These are phyloP conservation scores for Lasius platythorax DNA, from an alignment of 2,888 invertebrate genomes.

Conservation along the genomic window DNA sequence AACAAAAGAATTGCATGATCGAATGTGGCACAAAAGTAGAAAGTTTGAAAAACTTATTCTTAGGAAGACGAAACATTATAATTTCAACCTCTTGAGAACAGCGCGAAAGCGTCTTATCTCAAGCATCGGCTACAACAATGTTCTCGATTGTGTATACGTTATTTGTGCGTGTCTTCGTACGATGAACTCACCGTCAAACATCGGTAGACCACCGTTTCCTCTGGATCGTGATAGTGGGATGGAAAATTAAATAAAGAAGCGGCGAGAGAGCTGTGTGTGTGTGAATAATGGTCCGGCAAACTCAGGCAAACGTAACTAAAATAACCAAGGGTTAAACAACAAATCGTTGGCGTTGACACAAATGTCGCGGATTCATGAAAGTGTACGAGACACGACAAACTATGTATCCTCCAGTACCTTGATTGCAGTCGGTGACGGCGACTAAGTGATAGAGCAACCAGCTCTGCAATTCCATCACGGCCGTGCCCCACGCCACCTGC, in stretches of 20 bases:
- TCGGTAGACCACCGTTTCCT: constrained; percentile 81
- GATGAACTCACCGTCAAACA: constrained; percentile 84
- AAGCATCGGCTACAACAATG: not conserved
- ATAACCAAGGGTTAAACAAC: constrained; percentile 51
- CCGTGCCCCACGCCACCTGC: constrained; percentile 85
- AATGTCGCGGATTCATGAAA: constrained; percentile 22
- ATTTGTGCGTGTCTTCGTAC: constrained; percentile 1
- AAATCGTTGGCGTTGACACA: constrained; percentile 10
- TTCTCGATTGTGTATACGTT: constrained; percentile 17
- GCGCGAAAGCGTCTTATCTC: constrained; percentile 37
- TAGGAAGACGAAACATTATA: constrained; percentile 29
- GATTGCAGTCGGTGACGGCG: constrained; percentile 85
- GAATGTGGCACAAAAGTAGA: constrained; percentile 35
- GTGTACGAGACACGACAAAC: not conserved
- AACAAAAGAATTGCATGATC: constrained; percentile 44
- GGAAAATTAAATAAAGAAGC: constrained; percentile 79
- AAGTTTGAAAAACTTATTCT: constrained; percentile 28
- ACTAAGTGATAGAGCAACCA: constrained; percentile 85
- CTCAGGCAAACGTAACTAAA: constrained; percentile 81
- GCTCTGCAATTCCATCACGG: constrained; percentile 85
- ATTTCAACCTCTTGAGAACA: constrained; percentile 34
- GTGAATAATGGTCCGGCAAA: constrained; percentile 71
- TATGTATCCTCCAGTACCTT: constrained; percentile 78
- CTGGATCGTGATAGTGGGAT: constrained; percentile 78
- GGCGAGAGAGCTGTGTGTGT: constrained; percentile 61